phyloP scores from a whole-genome alignment of 2,888 invertebrate species.

The Leucophenga montana region DNA sequence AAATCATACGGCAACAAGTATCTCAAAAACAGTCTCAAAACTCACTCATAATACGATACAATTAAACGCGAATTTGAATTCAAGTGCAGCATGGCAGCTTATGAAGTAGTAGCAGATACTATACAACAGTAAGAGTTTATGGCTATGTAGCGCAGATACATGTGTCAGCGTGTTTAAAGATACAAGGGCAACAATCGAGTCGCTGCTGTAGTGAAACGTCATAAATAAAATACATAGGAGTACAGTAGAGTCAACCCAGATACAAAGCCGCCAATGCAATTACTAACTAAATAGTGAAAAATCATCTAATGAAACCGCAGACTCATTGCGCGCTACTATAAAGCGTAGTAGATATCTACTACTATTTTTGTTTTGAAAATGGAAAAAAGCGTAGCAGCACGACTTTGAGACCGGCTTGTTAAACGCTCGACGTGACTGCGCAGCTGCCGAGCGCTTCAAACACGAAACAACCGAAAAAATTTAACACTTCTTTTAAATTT shows the following conservation, averaged over 20 bases:
- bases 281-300: constrained; percentile 30
- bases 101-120: not conserved
- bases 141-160: not conserved
- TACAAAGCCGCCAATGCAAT: not conserved
- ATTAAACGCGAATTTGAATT: too few relatives aligned
- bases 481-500: constrained; percentile 73
- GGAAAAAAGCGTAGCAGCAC: not conserved
- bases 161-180: constrained; percentile 27
- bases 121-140: too few relatives aligned
- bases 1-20: constrained; percentile 34
- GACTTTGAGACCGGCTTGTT: not conserved
- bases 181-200: constrained; percentile 50
- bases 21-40: constrained; percentile 24
- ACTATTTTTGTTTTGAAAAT: not conserved
- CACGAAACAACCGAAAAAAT: constrained; percentile 58
- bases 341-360: not conserved
- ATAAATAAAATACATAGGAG: constrained; percentile 41
- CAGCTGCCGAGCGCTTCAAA: constrained; percentile 27
- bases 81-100: not conserved
- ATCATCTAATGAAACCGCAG: constrained; percentile 39
- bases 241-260: not conserved
- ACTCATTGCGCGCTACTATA: constrained; percentile 44
- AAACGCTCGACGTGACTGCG: not conserved
- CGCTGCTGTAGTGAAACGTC: constrained; percentile 34
- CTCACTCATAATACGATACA: too few relatives aligned